phyloP scores from a whole-genome alignment of 2,888 invertebrate genomes.

The Cryptocephalus moraei region DNA sequence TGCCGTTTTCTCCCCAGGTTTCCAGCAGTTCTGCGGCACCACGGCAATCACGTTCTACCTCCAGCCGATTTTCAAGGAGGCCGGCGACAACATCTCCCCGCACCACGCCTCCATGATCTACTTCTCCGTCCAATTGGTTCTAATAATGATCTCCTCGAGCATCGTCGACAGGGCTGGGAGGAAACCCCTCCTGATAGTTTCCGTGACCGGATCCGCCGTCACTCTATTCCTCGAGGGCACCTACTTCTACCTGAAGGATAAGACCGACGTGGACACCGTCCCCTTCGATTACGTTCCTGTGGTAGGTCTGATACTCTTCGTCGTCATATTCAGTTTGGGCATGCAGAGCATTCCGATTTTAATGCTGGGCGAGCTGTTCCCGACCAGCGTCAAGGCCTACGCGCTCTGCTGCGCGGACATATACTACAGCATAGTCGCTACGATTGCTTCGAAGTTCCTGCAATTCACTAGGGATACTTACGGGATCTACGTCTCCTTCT shows the following conservation, averaged over 20 bases:
- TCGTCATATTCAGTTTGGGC: slow-evolving; percentile 43
- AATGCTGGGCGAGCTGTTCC: slow-evolving; percentile 45
- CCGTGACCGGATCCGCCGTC: slow-evolving; percentile 38
- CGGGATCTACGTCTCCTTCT: slow-evolving; percentile 55
- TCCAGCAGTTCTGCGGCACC: slow-evolving; percentile 43
- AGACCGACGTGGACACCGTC: slow-evolving; percentile 29
- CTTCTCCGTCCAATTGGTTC: slow-evolving; percentile 45
- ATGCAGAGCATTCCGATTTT: slow-evolving; percentile 44
- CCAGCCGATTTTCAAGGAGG: slow-evolving; percentile 40
- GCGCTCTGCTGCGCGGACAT: slow-evolving; percentile 46
- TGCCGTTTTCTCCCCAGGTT: slow-evolving; percentile 27
- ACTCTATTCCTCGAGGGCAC: slow-evolving; percentile 36
- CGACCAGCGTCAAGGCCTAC: slow-evolving; percentile 45
- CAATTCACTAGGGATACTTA: slow-evolving; percentile 43
- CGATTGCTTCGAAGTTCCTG: slow-evolving; percentile 40
- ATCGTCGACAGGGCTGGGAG: slow-evolving; percentile 49
- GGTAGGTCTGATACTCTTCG: slow-evolving; percentile 37
- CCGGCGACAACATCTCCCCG: slow-evolving; percentile 36
- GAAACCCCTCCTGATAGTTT: slow-evolving; percentile 42
- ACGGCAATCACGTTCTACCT: slow-evolving; percentile 53
- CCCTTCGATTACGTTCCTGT: slow-evolving; percentile 38
- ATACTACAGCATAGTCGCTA: slow-evolving; percentile 40
- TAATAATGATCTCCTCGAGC: slow-evolving; percentile 44
- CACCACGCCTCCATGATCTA: slow-evolving; percentile 28
- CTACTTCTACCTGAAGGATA: slow-evolving; percentile 39